A percentile compares a stretch with the other conserved stretches of the same genome.
Conservation (phyloP, 2,888 invertebrate species). For the Cosmia trapezina region DNA sequence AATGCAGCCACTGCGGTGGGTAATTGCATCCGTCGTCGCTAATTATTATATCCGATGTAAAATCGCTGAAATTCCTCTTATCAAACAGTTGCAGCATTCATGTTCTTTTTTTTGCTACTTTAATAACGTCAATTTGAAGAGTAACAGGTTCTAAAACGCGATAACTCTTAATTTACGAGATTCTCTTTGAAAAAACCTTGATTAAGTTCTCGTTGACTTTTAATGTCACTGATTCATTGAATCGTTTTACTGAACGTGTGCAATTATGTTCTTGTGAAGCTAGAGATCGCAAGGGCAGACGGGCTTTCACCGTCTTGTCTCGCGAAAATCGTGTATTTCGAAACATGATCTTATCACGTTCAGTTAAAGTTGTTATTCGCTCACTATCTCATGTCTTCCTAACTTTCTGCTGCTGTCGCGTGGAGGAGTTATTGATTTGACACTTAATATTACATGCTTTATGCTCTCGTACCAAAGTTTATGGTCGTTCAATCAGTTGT, state of each 20-base stretch:
- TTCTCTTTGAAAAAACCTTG: slow-evolving; percentile 63
- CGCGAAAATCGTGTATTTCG: slow-evolving; percentile 68
- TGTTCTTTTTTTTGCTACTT: slow-evolving; percentile 46
- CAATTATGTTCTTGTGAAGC: slow-evolving; percentile 84
- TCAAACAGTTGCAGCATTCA: slow-evolving; percentile 56
- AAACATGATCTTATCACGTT: slow-evolving; percentile 75
- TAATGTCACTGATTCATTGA: slow-evolving; percentile 79
- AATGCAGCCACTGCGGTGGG: slow-evolving; percentile 71
- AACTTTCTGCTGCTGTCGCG: slow-evolving; percentile 80
- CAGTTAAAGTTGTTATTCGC: slow-evolving; percentile 77
- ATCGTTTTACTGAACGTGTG: slow-evolving; percentile 82
- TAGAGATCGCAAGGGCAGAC: slow-evolving; percentile 88
- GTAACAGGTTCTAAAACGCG: slow-evolving; percentile 44
- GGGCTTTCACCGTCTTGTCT: slow-evolving; percentile 86
- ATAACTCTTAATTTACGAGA: slow-evolving; percentile 57
- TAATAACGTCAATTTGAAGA: slow-evolving; percentile 52
- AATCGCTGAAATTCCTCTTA: slow-evolving; percentile 68
- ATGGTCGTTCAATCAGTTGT: slow-evolving; percentile 64
- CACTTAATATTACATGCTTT: slow-evolving; percentile 73
- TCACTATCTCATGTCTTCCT: slow-evolving; percentile 72
- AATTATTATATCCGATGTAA: slow-evolving; percentile 76
- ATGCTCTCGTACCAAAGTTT: slow-evolving; percentile 68
- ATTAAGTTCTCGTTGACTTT: slow-evolving; percentile 70
- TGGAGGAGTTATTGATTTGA: slow-evolving; percentile 82
- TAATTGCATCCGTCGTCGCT: slow-evolving; percentile 74